Conservation (phyloP, 2,797 vertebrate species). For the Centropyge bicolor region DNA sequence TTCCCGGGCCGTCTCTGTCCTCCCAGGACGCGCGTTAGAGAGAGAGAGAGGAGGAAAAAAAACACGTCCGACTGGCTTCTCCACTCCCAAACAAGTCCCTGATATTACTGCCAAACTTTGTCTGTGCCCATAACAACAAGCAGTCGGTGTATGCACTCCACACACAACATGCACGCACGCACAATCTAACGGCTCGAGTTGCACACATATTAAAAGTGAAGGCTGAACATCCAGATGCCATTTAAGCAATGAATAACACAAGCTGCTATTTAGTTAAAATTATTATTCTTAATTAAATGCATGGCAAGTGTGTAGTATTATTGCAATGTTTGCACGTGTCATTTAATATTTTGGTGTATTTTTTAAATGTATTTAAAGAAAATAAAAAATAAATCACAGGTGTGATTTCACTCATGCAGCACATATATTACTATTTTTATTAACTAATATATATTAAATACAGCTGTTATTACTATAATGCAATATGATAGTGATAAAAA, state of each 20-base stretch:
- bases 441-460: neutral
- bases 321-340: slow-evolving; percentile 2
- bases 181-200: slow-evolving; percentile 33
- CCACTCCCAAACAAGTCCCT: slow-evolving; percentile 85
- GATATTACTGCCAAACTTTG: slow-evolving; percentile 82
- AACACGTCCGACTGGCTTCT: slow-evolving; percentile 94
- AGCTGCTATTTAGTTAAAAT: slow-evolving; percentile 14
- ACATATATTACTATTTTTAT: neutral
- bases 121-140: slow-evolving; percentile 79
- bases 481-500: neutral
- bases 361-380: slow-evolving; percentile 1
- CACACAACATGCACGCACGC: slow-evolving; percentile 60
- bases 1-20: slow-evolving; percentile 60
- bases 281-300: slow-evolving; percentile 36
- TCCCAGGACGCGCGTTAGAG: slow-evolving; percentile 62
- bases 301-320: slow-evolving; percentile 19
- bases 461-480: neutral
- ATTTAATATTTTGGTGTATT: slow-evolving; percentile 5
- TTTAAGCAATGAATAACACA: slow-evolving; percentile 48
- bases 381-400: neutral
- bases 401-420: slow-evolving; percentile 31
- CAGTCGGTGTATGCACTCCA: slow-evolving; percentile 65
- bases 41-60: slow-evolving; percentile 45
- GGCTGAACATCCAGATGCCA: slow-evolving; percentile 21
- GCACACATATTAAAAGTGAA: slow-evolving; percentile 40